Evolutionary conservation across 2,113 vertebrate genomes (phyloP), one percentile per base, ranked within the genome.

Genomic region (Sturnira hondurensis): DNA sequence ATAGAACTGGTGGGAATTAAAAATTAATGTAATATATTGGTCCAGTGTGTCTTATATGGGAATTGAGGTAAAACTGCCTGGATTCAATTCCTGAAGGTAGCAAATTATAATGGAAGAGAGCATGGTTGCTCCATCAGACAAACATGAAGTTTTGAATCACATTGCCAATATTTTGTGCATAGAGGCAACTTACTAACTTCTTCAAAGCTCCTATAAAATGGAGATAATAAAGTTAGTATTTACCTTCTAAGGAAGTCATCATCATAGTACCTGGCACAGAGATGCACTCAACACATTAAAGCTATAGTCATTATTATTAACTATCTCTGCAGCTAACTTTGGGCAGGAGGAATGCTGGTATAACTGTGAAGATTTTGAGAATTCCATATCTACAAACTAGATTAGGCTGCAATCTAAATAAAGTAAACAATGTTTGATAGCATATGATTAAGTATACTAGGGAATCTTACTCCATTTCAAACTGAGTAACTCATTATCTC

Each of bases 391-490:
- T 71, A 31, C 47, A 96, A 86, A 89, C 73, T 95, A 28, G 77
- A 94, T 91, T 94, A 91, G 33, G 9, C 36, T 83, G 13, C 71
- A 86, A 58, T 94, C 65, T 96, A 94, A 96, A 89, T 89, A 89
- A 95, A 56, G 56, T n/a, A 70, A 73, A 50, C 28, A 88, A 22
- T 80, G 89, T 96, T 68, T 96, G 92, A 91, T 68, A 93, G 38
- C 67, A 45, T 93, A 89, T 94, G 86, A 95, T 95, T 89, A 96
- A 89, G 20, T 78, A 84, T 3, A 68, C 3, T 68, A 88, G 74
- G 28, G 86, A 96, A 91, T 89, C 17, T 28, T 93, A 91, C 95
- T 91, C 22, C 38, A 63, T 94, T 95, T 97, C 67, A 95, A 94
- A 74, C 52, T 84, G 92, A 96, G 67, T 89, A 83, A 89, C 41